Conservation (phyloP, 2,888 invertebrate genomes). For the Cacoxenus indagator region DNA sequence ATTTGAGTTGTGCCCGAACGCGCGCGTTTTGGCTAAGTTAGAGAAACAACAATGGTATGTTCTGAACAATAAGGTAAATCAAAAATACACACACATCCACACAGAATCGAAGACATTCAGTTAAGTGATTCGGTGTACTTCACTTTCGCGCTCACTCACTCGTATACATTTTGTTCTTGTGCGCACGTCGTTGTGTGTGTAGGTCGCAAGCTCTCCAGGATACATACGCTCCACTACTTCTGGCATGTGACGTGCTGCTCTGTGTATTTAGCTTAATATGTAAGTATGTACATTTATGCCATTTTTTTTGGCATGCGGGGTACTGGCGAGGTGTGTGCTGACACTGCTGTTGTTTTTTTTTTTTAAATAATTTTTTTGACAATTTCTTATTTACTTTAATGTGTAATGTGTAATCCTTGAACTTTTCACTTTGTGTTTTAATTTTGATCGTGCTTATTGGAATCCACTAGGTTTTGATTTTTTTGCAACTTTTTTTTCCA, state of each 20-base stretch:
- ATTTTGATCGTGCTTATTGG: too few relatives aligned
- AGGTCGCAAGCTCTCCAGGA: slow-evolving; percentile 5
- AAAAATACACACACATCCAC: not conserved
- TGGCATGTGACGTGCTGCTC: slow-evolving; percentile 51
- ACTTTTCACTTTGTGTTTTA: slow-evolving; percentile 23
- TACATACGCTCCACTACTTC: slow-evolving; percentile 7
- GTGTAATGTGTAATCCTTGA: not conserved
- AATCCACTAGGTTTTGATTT: slow-evolving; percentile 55
- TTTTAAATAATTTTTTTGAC: too few relatives aligned
- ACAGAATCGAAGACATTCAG: not conserved
- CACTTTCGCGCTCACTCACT: slow-evolving; percentile 14
- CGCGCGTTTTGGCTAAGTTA: not conserved
- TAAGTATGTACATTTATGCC: slow-evolving; percentile 30
- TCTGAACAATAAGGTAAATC: not conserved
- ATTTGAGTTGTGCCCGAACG: not conserved
- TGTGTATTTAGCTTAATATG: slow-evolving; percentile 11
- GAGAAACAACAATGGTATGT: not conserved
- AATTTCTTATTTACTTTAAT: slow-evolving; percentile 15
- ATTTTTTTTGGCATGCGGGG: not conserved
- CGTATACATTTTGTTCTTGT: not conserved
- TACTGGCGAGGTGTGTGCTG: not conserved
- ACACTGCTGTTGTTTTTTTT: not conserved
- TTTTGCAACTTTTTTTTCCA: slow-evolving; percentile 16
- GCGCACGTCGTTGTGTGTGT: slow-evolving; percentile 17
- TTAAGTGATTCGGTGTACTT: not conserved